Evolutionary conservation across 2,888 invertebrate species (phyloP).

Genomic region (Ceraclea dissimilis): DNA sequence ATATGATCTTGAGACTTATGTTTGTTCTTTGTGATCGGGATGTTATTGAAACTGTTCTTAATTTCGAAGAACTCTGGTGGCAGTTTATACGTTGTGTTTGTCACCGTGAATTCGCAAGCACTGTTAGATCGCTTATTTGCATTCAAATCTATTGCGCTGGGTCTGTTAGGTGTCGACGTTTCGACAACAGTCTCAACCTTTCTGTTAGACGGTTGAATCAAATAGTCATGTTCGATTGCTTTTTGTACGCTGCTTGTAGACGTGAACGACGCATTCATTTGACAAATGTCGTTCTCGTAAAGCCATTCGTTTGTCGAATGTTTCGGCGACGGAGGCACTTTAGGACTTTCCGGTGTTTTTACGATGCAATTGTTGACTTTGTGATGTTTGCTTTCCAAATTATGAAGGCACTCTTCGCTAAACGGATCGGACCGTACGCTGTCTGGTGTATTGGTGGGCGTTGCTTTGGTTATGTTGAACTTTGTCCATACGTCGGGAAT

Average conservation of each 20-base stretch:
- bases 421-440: conserved; percentile 36
- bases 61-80: conserved; percentile 18
- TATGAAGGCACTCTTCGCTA: conserved; percentile 44
- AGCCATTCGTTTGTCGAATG: conserved; percentile 37
- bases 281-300: conserved; percentile 41
- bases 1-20: conserved; percentile 19
- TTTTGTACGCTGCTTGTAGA: conserved; percentile 36
- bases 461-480: conserved; percentile 21
- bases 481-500: conserved; percentile 23
- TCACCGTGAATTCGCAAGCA: conserved; percentile 6
- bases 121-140: conserved; percentile 4
- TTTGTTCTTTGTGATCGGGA: conserved; percentile 11
- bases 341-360: conserved; percentile 18
- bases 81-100: conserved; percentile 9
- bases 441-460: conserved; percentile 30
- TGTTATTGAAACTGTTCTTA: conserved; percentile 15
- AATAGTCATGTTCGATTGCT: conserved; percentile 50
- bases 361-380: conserved; percentile 2
- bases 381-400: conserved; percentile 35
- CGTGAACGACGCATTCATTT: conserved; percentile 29
- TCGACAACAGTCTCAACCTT: conserved; percentile 38
- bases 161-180: conserved; percentile 28
- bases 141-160: conserved; percentile 35
- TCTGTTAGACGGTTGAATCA: conserved; percentile 55
- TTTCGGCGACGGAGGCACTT: conserved; percentile 12